Conservation (phyloP, 2,113 vertebrate genomes). For the Microcebus griseorufus region DNA sequence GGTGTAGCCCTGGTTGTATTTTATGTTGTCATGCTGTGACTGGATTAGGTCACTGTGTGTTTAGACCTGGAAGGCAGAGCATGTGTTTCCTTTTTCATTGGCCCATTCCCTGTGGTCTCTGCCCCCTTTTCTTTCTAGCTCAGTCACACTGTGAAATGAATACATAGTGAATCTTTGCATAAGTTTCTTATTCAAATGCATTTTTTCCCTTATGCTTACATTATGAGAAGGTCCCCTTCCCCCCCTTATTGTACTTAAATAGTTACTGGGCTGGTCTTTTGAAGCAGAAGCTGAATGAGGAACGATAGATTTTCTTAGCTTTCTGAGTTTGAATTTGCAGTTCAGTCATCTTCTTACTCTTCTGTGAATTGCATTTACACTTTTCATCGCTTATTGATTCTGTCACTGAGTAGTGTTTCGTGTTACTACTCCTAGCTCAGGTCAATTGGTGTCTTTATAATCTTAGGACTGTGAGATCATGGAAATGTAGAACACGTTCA, state of each 20-base stretch:
- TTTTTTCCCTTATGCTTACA: too few species aligned
- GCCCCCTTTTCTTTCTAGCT: too few species aligned
- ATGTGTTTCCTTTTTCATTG: not conserved
- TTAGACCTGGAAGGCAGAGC: not conserved
- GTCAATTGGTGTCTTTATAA: not conserved
- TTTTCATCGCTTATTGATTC: not conserved
- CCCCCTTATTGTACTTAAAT: not conserved
- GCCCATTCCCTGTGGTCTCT: not conserved
- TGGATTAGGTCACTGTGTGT: not conserved
- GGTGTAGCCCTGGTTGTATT: not conserved
- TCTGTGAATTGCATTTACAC: not conserved
- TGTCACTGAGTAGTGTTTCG: not conserved
- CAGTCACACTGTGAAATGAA: rapidly evolving
- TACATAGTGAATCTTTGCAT: not conserved
- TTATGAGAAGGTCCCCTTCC: too few species aligned
- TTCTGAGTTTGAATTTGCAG: not conserved
- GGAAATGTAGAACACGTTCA: not conserved
- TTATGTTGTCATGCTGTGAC: not conserved
- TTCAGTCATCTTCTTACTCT: not conserved
- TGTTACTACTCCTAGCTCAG: not conserved
- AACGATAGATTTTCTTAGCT: not conserved
- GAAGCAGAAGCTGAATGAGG: not conserved
- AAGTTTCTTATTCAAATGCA: not conserved
- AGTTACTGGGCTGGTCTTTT: not conserved
- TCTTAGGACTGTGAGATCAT: not conserved